Conservation (phyloP, 2,113 vertebrate species). For the Miniopterus natalensis region DNA sequence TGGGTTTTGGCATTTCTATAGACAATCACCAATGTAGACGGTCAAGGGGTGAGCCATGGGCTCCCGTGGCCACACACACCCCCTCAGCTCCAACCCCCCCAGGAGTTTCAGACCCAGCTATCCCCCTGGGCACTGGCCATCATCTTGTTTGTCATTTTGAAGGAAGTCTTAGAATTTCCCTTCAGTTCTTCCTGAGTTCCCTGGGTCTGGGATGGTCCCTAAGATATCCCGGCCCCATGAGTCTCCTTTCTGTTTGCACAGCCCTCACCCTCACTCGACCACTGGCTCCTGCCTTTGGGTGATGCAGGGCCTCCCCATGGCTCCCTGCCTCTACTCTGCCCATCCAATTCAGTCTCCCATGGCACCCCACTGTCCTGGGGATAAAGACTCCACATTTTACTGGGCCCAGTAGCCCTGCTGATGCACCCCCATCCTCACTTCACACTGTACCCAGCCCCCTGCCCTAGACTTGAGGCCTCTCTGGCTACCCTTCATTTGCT, state of each 20-base stretch:
- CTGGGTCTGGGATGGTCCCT: background rate
- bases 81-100: background rate
- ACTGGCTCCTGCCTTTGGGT: fast-evolving
- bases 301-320: background rate
- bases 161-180: background rate
- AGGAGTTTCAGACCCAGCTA: background rate
- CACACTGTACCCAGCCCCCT: fast-evolving
- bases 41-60: background rate
- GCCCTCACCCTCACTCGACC: fast-evolving
- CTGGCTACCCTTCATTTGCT: fast-evolving
- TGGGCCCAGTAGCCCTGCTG: background rate
- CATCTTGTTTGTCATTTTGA: background rate
- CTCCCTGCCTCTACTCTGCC: no score
- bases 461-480: background rate
- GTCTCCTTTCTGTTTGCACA: fast-evolving
- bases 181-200: background rate
- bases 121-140: fast-evolving
- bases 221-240: fast-evolving
- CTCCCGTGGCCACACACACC: fast-evolving
- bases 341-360: background rate
- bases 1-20: fast-evolving
- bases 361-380: background rate
- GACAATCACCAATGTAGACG: fast-evolving
- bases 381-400: background rate
- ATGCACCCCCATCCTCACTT: fast-evolving